Conservation (phyloP, 2,113 vertebrate species). For the Oceanites oceanicus region DNA sequence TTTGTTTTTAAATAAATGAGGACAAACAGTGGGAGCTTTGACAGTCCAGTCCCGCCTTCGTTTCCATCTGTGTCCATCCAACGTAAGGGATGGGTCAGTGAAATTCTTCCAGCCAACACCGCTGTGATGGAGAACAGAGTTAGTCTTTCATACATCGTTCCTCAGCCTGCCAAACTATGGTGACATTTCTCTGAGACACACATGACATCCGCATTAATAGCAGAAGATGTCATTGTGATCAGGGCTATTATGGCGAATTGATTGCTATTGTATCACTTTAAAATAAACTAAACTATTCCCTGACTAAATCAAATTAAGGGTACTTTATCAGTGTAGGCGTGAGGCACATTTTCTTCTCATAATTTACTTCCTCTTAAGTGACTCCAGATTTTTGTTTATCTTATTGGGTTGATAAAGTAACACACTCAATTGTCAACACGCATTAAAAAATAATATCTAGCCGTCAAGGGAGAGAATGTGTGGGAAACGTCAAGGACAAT, state of each 20-base stretch:
- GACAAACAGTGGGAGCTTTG: neutral
- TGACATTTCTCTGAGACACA: neutral
- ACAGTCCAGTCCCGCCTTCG: neutral
- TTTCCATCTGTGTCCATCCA: neutral
- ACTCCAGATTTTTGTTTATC: conserved; percentile 65
- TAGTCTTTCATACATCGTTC: neutral
- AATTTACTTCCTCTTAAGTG: conserved; percentile 25
- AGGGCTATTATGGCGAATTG: neutral
- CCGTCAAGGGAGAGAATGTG: conserved; percentile 16
- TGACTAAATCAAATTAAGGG: neutral
- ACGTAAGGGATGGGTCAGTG: neutral
- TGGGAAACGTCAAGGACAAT: neutral
- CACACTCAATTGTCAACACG: conserved; percentile 28
- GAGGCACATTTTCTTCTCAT: conserved; percentile 8
- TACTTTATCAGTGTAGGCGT: neutral
- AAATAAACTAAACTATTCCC: neutral
- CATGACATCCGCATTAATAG: neutral
- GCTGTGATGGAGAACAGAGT: neutral
- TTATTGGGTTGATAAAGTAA: conserved; percentile 60
- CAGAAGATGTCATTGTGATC: neutral
- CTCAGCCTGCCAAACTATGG: neutral
- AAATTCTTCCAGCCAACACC: neutral
- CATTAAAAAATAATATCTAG: conserved; percentile 57
- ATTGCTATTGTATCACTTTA: neutral
- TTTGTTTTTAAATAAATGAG: neutral